These are phyloP conservation scores for Cygnus atratus DNA, from an alignment of 2,113 vertebrate genomes.

Conservation along the genomic window DNA sequence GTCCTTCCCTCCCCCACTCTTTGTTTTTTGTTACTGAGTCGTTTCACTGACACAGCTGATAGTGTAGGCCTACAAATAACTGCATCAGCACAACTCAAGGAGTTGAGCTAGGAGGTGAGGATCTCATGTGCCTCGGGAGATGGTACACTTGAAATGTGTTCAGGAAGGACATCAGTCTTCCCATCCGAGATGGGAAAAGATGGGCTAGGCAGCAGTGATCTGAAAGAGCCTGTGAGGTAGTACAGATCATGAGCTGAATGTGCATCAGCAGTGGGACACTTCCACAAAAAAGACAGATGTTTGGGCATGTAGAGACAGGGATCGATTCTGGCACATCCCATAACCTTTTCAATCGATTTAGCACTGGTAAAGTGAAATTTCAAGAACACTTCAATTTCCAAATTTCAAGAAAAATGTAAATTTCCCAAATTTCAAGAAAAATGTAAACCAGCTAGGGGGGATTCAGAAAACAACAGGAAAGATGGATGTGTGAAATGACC, in stretches of 20 bases:
- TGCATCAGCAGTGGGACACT: neutral
- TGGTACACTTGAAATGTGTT: neutral
- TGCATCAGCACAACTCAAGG: neutral
- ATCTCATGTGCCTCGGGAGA: neutral
- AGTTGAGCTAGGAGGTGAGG: neutral
- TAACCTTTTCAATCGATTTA: neutral
- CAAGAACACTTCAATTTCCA: too few species aligned
- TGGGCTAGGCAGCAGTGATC: neutral
- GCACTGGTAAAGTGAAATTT: neutral
- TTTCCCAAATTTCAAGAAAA: neutral
- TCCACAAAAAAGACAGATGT: neutral
- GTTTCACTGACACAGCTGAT: neutral
- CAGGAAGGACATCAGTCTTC: neutral
- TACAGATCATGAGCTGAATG: neutral
- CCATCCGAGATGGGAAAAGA: neutral
- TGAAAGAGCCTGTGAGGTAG: neutral
- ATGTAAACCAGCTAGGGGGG: neutral
- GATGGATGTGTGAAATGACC: neutral
- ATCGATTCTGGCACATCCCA: neutral
- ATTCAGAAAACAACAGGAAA: neutral
- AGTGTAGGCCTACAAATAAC: neutral
- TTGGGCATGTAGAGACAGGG: neutral
- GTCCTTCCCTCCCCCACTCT: constrained; percentile 19
- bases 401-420: neutral
- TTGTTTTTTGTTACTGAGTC: constrained; percentile 23